These are phyloP conservation scores for Pseudocheirus occidentalis DNA, from an alignment of 2,797 vertebrate genomes.

Conservation along the genomic window DNA sequence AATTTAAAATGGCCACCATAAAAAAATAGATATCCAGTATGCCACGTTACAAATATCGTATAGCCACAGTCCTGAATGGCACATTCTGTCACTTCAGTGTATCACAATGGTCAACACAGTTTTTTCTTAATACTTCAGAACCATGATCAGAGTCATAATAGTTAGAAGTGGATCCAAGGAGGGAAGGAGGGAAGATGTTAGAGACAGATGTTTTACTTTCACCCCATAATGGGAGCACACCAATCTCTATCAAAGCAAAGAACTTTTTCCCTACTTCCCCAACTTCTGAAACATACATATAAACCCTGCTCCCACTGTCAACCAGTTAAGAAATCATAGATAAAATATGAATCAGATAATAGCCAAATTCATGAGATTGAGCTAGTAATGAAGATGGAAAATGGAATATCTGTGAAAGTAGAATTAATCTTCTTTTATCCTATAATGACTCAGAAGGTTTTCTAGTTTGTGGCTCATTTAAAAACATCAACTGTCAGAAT, in stretches of 20 bases:
- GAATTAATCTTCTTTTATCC: constrained; percentile 24
- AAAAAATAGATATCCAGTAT: not conserved
- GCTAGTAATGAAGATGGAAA: not conserved
- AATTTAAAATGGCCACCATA: not conserved
- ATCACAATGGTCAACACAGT: not conserved
- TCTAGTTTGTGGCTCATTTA: not conserved
- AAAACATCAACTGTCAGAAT: not conserved
- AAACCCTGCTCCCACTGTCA: not conserved
- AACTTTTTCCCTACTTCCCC: not conserved
- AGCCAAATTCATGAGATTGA: not conserved
- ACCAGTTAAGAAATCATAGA: not conserved
- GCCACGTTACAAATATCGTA: not conserved
- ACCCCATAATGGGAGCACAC: not conserved
- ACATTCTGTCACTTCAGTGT: not conserved
- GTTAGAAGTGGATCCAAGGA: not conserved
- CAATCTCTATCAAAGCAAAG: not conserved
- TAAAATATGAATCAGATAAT: not conserved
- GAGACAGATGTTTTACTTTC: not conserved
- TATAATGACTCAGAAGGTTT: not conserved
- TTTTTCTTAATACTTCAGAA: not conserved
- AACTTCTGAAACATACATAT: not conserved
- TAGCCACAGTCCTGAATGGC: not conserved
- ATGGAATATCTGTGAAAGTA: constrained; percentile 30
- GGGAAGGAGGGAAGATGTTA: not conserved
- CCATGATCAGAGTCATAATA: not conserved